These are phyloP conservation scores for Cherax quadricarinatus DNA, from an alignment of 1,140 invertebrate genomes.

Conservation along the genomic window DNA sequence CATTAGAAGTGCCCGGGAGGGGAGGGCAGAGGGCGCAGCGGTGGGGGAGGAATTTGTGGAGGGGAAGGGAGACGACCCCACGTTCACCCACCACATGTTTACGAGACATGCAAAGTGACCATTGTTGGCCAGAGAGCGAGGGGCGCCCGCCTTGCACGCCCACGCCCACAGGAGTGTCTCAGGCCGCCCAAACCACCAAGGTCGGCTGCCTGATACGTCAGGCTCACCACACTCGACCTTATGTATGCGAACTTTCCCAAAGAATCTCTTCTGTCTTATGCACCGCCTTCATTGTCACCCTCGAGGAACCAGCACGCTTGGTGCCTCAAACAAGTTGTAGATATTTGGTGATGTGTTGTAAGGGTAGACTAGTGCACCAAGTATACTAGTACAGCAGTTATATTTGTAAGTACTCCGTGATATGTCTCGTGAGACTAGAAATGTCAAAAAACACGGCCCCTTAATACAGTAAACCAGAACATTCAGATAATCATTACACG, in stretches of 20 bases:
- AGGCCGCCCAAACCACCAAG: neutral
- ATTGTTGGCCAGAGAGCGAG: conserved; percentile 18
- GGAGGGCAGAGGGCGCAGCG: neutral
- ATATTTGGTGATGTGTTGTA: neutral
- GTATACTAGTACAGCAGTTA: neutral
- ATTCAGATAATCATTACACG: no score
- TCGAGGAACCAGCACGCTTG: neutral
- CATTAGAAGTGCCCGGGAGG: neutral
- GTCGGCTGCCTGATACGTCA: neutral
- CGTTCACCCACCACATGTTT: conserved; percentile 14
- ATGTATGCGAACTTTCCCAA: neutral
- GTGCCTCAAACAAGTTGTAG: neutral
- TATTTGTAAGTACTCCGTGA: no score
- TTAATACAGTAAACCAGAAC: no score
- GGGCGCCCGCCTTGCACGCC: neutral
- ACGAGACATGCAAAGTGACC: conserved; percentile 40
- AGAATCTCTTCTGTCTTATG: neutral
- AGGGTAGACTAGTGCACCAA: neutral
- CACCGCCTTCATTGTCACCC: conserved; percentile 10
- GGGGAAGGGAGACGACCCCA: no score
- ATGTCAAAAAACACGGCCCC: no score
- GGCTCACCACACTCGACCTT: neutral
- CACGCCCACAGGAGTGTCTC: neutral
- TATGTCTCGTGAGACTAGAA: no score
- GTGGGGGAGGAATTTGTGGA: no score